Evolutionary conservation across 2,888 invertebrate genomes (phyloP).

Genomic region (Cosmorhoe ocellata): DNA sequence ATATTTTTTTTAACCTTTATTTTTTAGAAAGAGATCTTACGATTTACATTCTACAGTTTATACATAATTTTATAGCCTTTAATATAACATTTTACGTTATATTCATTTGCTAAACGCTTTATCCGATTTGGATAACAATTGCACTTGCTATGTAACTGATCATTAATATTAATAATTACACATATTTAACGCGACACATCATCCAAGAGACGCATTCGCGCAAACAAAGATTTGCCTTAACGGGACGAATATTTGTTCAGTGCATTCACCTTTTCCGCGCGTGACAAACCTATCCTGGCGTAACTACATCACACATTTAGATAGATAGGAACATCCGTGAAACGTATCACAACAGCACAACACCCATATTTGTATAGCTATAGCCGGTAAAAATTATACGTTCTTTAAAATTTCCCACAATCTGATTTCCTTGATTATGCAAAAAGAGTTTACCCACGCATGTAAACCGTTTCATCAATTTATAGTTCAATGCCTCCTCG

Average conservation of each 20-base stretch:
- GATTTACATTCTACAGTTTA: too few species aligned
- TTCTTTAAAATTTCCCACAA: slow-evolving; percentile 43
- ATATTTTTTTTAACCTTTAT: too few species aligned
- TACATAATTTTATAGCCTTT: too few species aligned
- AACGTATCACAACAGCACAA: slow-evolving; percentile 19
- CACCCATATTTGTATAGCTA: slow-evolving; percentile 11
- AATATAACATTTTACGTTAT: too few species aligned
- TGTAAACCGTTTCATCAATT: slow-evolving; percentile 47
- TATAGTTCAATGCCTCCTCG: slow-evolving; percentile 51
- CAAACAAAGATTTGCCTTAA: slow-evolving; percentile 52
- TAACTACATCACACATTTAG: slow-evolving; percentile 45
- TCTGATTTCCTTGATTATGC: slow-evolving; percentile 54
- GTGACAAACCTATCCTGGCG: slow-evolving; percentile 68
- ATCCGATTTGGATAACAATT: too few species aligned
- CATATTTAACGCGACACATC: slow-evolving; percentile 12
- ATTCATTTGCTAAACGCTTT: too few species aligned
- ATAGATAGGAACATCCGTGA: slow-evolving; percentile 3
- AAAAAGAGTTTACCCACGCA: slow-evolving; percentile 44
- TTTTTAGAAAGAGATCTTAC: too few species aligned
- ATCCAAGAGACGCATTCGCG: slow-evolving; percentile 24
- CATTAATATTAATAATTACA: not conserved
- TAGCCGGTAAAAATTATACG: slow-evolving; percentile 2
- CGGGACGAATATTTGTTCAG: slow-evolving; percentile 61
- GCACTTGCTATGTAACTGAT: too few species aligned
- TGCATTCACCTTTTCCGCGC: slow-evolving; percentile 65